phyloP scores from a whole-genome alignment of 2,113 vertebrate species.

The Chitala chitala region DNA sequence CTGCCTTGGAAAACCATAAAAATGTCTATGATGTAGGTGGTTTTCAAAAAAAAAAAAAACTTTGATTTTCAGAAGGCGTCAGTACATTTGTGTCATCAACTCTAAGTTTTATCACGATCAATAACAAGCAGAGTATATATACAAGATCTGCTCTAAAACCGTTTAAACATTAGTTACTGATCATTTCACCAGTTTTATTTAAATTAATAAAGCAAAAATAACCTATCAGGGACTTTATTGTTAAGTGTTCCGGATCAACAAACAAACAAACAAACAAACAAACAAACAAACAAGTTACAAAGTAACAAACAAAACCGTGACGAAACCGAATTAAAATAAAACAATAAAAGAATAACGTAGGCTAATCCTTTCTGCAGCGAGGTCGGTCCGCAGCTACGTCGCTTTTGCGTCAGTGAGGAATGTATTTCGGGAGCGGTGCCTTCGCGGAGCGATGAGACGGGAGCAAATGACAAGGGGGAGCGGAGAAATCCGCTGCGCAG shows the following conservation, averaged over 20 bases:
- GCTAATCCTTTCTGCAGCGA: neutral
- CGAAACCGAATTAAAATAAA: neutral
- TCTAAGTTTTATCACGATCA: no score
- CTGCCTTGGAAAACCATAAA: neutral
- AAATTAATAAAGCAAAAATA: no score
- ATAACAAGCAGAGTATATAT: neutral
- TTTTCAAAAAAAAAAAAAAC: no score
- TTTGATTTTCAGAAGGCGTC: no score
- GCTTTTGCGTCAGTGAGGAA: constrained; percentile 39
- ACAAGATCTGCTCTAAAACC: no score
- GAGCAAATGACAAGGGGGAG: constrained; percentile 55
- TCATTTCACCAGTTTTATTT: no score
- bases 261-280: neutral
- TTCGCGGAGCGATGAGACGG: constrained; percentile 29
- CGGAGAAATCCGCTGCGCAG: constrained; percentile 26
- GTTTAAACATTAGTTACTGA: no score
- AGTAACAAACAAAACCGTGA: neutral
- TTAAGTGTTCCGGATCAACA: neutral
- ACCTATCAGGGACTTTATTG: neutral
- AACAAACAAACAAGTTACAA: neutral
- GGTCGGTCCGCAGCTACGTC: neutral
- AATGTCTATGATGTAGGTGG: constrained; percentile 7
- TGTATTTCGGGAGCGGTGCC: constrained; percentile 15
- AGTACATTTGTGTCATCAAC: no score
- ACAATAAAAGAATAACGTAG: neutral